Evolutionary conservation across 1,140 invertebrate genomes (phyloP), one percentile per base, ranked within the genome.

Genomic region (Drosophila sproati): DNA sequence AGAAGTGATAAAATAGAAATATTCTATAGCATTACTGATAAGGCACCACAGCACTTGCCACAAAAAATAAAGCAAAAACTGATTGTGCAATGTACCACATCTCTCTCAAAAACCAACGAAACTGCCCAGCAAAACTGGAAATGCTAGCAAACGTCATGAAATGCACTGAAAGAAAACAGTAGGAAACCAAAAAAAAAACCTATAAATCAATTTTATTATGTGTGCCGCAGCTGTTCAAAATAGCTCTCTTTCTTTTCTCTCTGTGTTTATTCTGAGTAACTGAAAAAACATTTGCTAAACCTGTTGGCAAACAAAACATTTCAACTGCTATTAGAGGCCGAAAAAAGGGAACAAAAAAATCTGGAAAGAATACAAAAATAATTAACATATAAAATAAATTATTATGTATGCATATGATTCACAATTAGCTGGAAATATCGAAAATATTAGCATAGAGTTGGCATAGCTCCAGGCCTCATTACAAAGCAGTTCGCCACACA

Each of bases 81-180:
- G 29, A 60, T 73, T 73, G 71, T 20, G 71, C 63, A 73, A 73
- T 54, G 7, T 37, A 34, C 41, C 51, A 41, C 72, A 63, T 56
- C 50, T 72, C 28, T 39, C 12, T 48, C 8, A 39, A 45, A 20
- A 52, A 50, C 28, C 29, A 60, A 47, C 43, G 32, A 10, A 72
- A 66, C 51, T 39, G 35, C 31, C 7, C 20, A 48, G 32, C 28
- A 29, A 69, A 68, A 54, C 31, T 45, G 39, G 8, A 47, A 73
- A 60, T 12, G 34, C 43, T 12, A 37, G 45, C 39, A 12, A 28
- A 34, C 62, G 62, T 52, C 62, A 72, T 12, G 5, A 5, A 20
- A 34, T 41, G 7, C 69, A 71, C 69, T 71, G 69, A 31, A 34
- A 12, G 6, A 71, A 71, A 63, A 60, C 20, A 20, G 1, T 1